Evolutionary conservation across 2,113 vertebrate species (phyloP).

Genomic region (Daubentonia madagascariensis): DNA sequence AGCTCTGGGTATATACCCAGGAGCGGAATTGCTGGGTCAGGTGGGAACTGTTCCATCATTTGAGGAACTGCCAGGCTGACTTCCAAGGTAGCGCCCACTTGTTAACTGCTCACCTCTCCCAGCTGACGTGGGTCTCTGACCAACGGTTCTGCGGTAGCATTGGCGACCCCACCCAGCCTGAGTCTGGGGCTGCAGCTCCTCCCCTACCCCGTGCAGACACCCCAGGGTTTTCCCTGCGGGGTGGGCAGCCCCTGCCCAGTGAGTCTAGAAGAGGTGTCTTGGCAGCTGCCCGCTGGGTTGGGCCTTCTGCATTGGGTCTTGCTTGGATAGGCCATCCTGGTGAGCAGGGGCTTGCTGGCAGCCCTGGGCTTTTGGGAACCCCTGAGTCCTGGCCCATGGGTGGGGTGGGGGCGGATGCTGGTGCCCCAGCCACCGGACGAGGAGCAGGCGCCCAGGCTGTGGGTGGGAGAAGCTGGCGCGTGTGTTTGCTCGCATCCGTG

Average conservation of each 20-base stretch:
- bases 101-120: rapidly evolving
- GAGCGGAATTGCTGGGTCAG: neutral
- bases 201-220: neutral
- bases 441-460: neutral
- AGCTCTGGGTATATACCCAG: rapidly evolving
- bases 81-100: rapidly evolving
- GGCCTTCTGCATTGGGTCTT: neutral
- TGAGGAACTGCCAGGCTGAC: neutral
- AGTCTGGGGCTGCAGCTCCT: neutral
- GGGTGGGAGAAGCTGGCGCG: conserved; percentile 8
- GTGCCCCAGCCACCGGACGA: no score
- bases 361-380: rapidly evolving
- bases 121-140: neutral
- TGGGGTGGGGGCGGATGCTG: neutral
- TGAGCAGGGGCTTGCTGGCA: no score
- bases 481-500: neutral
- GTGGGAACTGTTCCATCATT: neutral
- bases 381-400: neutral
- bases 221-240: rapidly evolving
- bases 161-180: rapidly evolving
- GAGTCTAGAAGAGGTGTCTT: neutral
- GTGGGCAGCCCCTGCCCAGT: no score
- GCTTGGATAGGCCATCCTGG: neutral
- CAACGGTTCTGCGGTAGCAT: no score
- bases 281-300: neutral